Percentiles rank a stretch among this genome's conserved stretches.
phyloP scores from a whole-genome alignment of 2,113 vertebrate species.

The Ameiurus melas region DNA sequence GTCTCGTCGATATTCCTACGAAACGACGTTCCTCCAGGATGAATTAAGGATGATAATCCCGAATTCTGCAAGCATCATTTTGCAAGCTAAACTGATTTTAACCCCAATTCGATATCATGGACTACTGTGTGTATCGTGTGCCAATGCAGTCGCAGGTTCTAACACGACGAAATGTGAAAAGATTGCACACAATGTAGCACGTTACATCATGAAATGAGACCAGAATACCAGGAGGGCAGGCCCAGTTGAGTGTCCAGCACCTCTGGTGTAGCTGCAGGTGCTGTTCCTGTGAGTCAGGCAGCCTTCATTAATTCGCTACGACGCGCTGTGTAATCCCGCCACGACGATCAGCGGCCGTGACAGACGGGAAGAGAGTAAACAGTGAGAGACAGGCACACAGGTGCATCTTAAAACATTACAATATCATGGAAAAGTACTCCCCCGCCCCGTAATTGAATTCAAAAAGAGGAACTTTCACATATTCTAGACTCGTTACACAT shows the following conservation, averaged over 20 bases:
- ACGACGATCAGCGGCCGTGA: slow-evolving; percentile 3
- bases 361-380: background rate
- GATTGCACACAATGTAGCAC: background rate
- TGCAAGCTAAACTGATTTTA: background rate
- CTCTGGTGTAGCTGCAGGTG: background rate
- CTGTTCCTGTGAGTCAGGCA: background rate
- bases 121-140: background rate
- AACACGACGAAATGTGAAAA: background rate
- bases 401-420: too few species aligned
- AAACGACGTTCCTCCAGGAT: too few species aligned
- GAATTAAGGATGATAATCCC: background rate
- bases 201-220: too few species aligned
- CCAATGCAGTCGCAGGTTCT: background rate
- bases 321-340: background rate
- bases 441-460: too few species aligned
- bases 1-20: background rate
- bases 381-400: background rate
- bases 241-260: background rate
- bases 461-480: too few species aligned
- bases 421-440: too few species aligned
- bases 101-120: background rate
- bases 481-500: too few species aligned
- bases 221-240: background rate
- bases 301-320: background rate
- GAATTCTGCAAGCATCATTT: too few species aligned